Conservation (phyloP, 2,113 vertebrate genomes). For the Gopherus evgoodei region DNA sequence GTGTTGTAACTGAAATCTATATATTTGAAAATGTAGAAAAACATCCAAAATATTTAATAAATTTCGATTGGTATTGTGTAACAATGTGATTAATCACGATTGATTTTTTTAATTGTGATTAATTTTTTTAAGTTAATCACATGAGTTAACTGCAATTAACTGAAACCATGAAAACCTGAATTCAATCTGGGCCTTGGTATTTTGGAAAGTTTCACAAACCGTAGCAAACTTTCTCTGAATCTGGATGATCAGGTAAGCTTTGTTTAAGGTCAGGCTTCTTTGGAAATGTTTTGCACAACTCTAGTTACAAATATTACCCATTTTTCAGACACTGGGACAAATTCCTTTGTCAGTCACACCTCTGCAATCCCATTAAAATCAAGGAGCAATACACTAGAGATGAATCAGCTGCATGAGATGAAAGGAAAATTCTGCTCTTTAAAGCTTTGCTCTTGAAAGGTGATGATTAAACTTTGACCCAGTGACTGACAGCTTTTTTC, state of each 20-base stretch:
- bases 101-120: too few species aligned
- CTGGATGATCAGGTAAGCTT: background rate
- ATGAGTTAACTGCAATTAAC: too few species aligned
- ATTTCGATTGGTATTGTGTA: too few species aligned
- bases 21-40: too few species aligned
- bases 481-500: slow-evolving; percentile 70
- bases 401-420: slow-evolving; percentile 42
- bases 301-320: accelerated
- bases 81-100: too few species aligned
- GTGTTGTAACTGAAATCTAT: too few species aligned
- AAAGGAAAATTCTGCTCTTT: slow-evolving; percentile 55
- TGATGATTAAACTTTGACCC: slow-evolving; percentile 70
- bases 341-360: background rate
- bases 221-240: background rate
- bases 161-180: background rate
- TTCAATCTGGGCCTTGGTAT: background rate
- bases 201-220: background rate
- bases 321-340: background rate
- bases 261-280: background rate
- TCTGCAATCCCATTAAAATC: background rate
- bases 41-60: too few species aligned
- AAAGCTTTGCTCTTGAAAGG: slow-evolving; percentile 38
- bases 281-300: background rate
- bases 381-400: background rate
- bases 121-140: too few species aligned